A percentile compares a stretch with the other conserved stretches of the same genome.
These are phyloP conservation scores for Eudemis profundana DNA, from an alignment of 2,888 invertebrate species.

Conservation along the genomic window DNA sequence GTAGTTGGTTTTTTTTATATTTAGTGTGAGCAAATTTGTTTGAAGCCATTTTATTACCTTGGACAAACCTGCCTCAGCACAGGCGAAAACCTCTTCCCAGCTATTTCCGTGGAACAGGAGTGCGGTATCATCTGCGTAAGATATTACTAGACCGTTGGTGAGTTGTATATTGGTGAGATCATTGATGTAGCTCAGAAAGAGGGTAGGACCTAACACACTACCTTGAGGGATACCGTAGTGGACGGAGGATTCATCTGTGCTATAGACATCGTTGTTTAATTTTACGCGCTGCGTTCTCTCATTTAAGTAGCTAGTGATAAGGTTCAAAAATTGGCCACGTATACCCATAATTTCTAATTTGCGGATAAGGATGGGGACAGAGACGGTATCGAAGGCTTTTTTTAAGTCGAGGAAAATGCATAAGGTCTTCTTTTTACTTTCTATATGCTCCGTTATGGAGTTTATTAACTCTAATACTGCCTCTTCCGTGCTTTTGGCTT, in stretches of 20 bases:
- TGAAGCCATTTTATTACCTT: conserved; percentile 23
- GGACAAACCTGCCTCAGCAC: neutral
- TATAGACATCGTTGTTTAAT: neutral
- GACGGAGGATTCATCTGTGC: neutral
- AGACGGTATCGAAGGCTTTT: no score
- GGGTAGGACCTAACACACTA: neutral
- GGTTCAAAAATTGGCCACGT: neutral
- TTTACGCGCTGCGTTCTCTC: conserved; percentile 3
- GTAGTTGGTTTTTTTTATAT: conserved; percentile 39
- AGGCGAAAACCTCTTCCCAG: neutral
- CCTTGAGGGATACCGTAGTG: conserved; percentile 12
- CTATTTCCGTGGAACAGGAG: neutral
- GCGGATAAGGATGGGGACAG: conserved; percentile 4
- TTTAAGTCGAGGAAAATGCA: conserved; percentile 1
- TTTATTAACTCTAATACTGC: conserved; percentile 8
- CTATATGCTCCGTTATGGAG: neutral
- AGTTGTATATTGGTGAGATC: conserved; percentile 5
- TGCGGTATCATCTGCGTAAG: conserved; percentile 23
- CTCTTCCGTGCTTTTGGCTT: conserved; percentile 2
- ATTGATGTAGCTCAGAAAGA: neutral
- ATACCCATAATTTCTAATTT: conserved; percentile 14
- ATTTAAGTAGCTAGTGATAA: neutral
- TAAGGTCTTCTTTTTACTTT: neutral
- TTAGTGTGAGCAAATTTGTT: conserved; percentile 34
- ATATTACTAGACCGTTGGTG: neutral